Base-by-base conservation (phyloP, 2,797 vertebrate species). In the Hoplostethus mediterraneus region DNA sequence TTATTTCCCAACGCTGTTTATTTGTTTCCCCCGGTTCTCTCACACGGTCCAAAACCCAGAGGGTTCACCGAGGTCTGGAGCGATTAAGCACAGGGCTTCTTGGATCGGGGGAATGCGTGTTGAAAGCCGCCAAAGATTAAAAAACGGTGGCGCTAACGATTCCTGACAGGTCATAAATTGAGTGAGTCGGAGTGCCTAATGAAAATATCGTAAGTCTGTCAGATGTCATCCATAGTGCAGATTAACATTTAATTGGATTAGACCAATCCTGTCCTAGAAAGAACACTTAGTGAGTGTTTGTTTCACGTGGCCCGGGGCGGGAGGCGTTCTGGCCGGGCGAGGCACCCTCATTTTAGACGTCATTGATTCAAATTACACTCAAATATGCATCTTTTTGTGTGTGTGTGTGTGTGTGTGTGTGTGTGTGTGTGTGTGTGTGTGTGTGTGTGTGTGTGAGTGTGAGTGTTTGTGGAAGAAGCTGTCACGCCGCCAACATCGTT, bases 181-280 rank as follows among this genome's bases (percentile, higher is more conserved):
- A 82, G 73, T 79, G 72, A 89, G 86, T 77, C 60, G 28, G 57
- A 81, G 67, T 52, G 72, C 68, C 68, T 87, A 83, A 87, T 90
- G 75, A 85, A 91, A 93, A 87, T 83, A 88, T 81, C 71, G 53
- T 82, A 89, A 90, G 69, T 81, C 90, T 92, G 89, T 92, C 88
- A 90, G 88, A 90, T 65, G 77, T 89, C 81, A 87, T 85, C 64
- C 75, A 80, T 59, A 79, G 74, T 81, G 71, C 44, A 83, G 70
- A 88, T 87, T 84, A 88, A 86, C 61, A 75, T 89, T 88, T 90
- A 85, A 91, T 85, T 90, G 82, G 75, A 87, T 88, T 82, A 87
- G 77, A 85, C 56, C 48, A 77, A 67, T 79, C 51, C 17, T 6
- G 42, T 42, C 40, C 51, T 56, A 40, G 71, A 74, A 63, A 69